phyloP scores from a whole-genome alignment of 2,797 vertebrate species.

The Rhinophrynus dorsalis region DNA sequence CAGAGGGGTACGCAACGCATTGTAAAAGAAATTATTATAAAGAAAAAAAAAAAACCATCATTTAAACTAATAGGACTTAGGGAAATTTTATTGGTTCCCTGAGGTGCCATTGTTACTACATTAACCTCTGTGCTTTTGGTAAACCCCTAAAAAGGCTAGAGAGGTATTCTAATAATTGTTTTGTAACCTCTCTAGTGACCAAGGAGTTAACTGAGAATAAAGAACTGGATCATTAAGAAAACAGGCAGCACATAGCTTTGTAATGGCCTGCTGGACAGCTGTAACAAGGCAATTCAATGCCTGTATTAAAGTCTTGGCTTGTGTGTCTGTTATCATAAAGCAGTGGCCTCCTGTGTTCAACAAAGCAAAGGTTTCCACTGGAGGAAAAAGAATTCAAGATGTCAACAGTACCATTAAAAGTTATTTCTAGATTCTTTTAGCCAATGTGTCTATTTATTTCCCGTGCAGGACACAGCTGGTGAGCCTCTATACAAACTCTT shows the following conservation, averaged over 20 bases:
- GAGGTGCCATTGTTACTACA: too few relatives aligned
- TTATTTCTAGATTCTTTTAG: background rate
- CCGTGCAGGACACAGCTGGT: constrained; percentile 86
- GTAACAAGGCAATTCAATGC: background rate
- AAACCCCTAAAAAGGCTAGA: too few relatives aligned
- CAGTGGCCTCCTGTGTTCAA: background rate
- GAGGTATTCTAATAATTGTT: too few relatives aligned
- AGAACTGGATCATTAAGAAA: background rate
- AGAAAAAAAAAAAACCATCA: too few relatives aligned
- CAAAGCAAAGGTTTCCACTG: background rate
- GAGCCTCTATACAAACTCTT: constrained; percentile 97
- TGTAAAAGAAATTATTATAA: too few relatives aligned
- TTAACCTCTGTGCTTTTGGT: too few relatives aligned
- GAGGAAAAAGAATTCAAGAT: background rate
- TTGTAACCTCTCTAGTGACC: too few relatives aligned
- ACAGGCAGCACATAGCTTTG: background rate
- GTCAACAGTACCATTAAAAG: background rate
- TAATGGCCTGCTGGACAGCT: background rate
- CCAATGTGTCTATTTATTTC: constrained; percentile 14
- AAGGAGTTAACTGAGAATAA: too few relatives aligned
- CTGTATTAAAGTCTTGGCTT: constrained; percentile 7
- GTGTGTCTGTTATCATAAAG: background rate
- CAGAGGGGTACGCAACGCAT: too few relatives aligned
- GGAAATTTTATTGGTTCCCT: too few relatives aligned
- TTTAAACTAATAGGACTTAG: too few relatives aligned